Evolutionary conservation across 1,140 invertebrate genomes (phyloP).

Genomic region (Pissodes strobi): DNA sequence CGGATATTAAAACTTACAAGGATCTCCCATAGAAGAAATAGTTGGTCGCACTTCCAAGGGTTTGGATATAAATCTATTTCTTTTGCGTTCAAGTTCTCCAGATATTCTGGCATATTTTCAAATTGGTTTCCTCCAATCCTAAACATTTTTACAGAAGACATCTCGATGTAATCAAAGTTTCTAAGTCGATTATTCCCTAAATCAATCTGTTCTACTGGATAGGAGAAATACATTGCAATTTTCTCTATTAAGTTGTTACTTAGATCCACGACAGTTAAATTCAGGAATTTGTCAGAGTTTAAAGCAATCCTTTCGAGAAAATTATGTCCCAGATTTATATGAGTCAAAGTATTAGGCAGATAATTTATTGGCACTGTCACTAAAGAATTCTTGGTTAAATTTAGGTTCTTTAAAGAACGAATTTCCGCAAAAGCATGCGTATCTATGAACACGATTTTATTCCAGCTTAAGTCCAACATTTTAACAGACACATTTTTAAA

Average conservation of each 20-base stretch:
- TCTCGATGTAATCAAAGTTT: conserved; percentile 6
- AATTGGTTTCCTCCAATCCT: conserved; percentile 2
- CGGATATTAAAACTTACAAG: neutral
- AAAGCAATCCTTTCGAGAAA: neutral
- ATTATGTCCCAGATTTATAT: conserved; percentile 7
- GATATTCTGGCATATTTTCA: neutral
- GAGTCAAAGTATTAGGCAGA: neutral
- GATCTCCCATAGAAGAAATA: neutral
- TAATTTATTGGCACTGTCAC: neutral
- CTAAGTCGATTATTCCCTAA: neutral
- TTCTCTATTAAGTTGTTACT: conserved; percentile 5
- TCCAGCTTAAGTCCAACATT: conserved; percentile 17
- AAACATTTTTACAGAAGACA: neutral
- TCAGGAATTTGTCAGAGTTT: conserved; percentile 4
- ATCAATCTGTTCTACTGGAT: conserved; percentile 6
- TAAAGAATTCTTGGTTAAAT: conserved; percentile 10
- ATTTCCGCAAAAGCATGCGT: neutral
- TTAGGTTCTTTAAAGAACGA: neutral
- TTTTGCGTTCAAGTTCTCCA: neutral
- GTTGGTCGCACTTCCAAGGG: conserved; percentile 9
- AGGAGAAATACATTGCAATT: conserved; percentile 1
- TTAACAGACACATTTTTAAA: conserved; percentile 9
- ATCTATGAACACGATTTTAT: conserved; percentile 5
- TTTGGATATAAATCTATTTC: conserved; percentile 11
- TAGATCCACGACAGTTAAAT: neutral